A percentile compares a stretch with the other conserved stretches of the same genome.
Evolutionary conservation across 2,113 vertebrate genomes (phyloP).

Genomic region (Lipotes vexillifer): DNA sequence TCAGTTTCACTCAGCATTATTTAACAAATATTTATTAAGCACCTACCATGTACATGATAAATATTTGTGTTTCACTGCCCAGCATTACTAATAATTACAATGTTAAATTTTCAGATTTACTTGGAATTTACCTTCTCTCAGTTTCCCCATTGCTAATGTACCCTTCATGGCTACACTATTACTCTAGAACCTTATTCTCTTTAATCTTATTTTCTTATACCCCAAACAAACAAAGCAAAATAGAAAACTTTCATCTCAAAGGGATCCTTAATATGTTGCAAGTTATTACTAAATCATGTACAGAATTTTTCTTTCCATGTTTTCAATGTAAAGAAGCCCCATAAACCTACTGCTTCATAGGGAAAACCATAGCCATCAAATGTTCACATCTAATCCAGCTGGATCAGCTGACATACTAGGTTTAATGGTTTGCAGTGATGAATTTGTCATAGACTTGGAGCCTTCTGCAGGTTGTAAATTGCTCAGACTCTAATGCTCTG

Average conservation of each 20-base stretch:
- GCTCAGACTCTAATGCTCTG: neutral
- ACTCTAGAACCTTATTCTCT: neutral
- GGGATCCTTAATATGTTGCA: conserved; percentile 23
- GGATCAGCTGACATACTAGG: neutral
- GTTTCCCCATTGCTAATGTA: neutral
- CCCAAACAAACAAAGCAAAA: conserved; percentile 2
- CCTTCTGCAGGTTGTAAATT: conserved; percentile 32
- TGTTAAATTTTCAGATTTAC: neutral
- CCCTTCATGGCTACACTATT: neutral
- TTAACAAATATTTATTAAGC: neutral
- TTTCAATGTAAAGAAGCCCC: neutral
- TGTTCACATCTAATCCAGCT: neutral
- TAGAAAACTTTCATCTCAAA: neutral
- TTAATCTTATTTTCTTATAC: conserved; percentile 22
- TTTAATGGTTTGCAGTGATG: conserved; percentile 50
- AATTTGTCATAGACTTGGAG: conserved; percentile 42
- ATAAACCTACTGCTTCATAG: conserved; percentile 1
- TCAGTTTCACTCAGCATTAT: neutral
- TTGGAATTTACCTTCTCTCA: neutral
- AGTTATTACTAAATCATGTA: neutral
- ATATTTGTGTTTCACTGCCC: neutral
- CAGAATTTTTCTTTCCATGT: neutral
- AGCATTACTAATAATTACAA: neutral
- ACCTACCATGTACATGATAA: neutral
- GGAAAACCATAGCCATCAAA: neutral